Evolutionary conservation across 2,113 vertebrate genomes (phyloP).

Genomic region (Otolemur garnettii): DNA sequence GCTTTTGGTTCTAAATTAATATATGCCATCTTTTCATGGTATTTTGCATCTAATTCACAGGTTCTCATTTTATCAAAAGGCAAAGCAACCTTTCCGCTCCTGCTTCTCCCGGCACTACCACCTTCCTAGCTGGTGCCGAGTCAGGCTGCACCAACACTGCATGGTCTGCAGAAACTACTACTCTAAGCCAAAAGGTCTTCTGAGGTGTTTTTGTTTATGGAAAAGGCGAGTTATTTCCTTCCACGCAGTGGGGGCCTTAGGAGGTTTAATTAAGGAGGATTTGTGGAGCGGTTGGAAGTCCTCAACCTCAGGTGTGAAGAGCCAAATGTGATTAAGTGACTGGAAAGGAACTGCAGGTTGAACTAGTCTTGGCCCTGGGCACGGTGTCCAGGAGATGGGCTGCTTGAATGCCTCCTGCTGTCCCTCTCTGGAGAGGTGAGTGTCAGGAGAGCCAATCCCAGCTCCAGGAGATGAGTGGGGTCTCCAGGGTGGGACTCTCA

Average conservation of each 20-base stretch:
- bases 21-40: constrained; percentile 25
- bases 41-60: constrained; percentile 68
- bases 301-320: constrained; percentile 51
- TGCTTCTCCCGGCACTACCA: not conserved
- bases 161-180: not conserved
- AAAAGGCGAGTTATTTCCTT: not conserved
- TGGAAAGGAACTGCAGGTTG: not conserved
- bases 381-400: not conserved
- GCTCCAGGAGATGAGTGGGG: not conserved
- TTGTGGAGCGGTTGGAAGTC: constrained; percentile 59
- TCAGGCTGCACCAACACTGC: not conserved
- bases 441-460: not conserved
- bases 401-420: not conserved
- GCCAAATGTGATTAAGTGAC: constrained; percentile 58
- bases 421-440: not conserved
- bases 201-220: not conserved
- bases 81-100: constrained; percentile 3
- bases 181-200: not conserved
- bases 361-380: not conserved
- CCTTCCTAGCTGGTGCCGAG: not conserved
- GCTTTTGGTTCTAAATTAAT: constrained; percentile 66
- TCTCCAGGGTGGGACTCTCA: not conserved
- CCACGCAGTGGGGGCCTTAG: not conserved
- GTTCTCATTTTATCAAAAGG: constrained; percentile 57
- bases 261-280: constrained; percentile 77